These are phyloP conservation scores for Caenorhabditis sp. DNA, from an alignment of 2,888 invertebrate species.

Conservation along the genomic window DNA sequence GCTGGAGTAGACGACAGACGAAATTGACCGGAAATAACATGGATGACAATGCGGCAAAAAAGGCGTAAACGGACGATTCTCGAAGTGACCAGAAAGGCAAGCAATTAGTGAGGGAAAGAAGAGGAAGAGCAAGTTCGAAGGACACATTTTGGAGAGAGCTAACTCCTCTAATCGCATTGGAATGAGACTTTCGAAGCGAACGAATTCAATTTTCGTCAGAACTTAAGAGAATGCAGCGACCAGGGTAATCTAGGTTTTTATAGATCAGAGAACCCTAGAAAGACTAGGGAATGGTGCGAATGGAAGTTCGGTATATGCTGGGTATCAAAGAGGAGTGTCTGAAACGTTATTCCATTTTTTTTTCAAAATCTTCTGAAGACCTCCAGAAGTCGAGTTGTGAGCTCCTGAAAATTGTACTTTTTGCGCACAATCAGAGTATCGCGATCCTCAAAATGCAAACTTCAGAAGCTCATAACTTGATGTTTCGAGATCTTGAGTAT, in stretches of 20 bases:
- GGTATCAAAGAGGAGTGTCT: too few species aligned
- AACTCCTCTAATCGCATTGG: conserved; percentile 25
- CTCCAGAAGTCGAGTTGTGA: too few species aligned
- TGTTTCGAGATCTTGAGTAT: too few species aligned
- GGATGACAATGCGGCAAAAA: conserved; percentile 50
- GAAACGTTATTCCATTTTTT: too few species aligned
- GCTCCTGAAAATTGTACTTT: too few species aligned
- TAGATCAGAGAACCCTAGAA: too few species aligned
- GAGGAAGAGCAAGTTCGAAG: conserved; percentile 32
- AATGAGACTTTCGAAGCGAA: conserved; percentile 28
- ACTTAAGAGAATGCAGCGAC: not conserved
- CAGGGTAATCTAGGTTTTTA: conserved; percentile 19
- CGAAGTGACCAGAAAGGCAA: conserved; percentile 47
- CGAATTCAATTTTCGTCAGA: conserved; percentile 24
- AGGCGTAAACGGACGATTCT: conserved; percentile 32
- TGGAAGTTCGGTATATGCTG: too few species aligned
- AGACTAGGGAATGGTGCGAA: too few species aligned
- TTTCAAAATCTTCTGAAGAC: too few species aligned
- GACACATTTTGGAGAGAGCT: conserved; percentile 6
- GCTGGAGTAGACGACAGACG: conserved; percentile 35
- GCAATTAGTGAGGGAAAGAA: conserved; percentile 52
- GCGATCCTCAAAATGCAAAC: too few species aligned
- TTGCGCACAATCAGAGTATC: too few species aligned
- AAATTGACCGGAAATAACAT: conserved; percentile 63
- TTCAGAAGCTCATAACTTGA: too few species aligned